Evolutionary conservation across 2,888 invertebrate genomes (phyloP).

Genomic region (Salticus scenicus): DNA sequence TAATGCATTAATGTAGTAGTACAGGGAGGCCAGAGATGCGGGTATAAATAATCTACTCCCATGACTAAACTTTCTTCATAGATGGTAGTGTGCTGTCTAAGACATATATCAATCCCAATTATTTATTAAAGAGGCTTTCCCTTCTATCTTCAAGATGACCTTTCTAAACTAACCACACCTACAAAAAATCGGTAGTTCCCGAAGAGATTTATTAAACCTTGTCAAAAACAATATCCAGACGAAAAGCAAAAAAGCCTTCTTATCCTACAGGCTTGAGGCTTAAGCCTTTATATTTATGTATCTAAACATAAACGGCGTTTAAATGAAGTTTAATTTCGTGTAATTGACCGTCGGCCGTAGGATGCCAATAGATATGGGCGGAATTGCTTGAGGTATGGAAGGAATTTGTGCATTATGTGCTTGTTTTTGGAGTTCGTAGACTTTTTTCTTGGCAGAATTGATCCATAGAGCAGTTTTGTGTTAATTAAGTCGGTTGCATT

Average conservation of each 20-base stretch:
- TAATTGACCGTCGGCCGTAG: background rate
- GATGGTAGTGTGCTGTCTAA: background rate
- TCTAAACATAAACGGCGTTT: background rate
- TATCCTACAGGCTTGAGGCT: background rate
- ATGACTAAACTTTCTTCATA: no score
- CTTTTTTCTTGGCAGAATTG: no score
- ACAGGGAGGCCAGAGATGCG: no score
- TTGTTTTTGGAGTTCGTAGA: no score
- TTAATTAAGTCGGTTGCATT: no score
- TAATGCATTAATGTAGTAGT: no score
- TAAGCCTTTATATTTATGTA: background rate
- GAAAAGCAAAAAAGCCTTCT: background rate
- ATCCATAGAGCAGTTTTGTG: no score
- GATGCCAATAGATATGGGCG: background rate
- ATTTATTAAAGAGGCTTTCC: background rate
- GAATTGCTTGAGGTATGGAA: background rate
- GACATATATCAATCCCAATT: background rate
- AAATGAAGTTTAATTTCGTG: background rate
- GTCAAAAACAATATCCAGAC: background rate
- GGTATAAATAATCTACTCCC: no score
- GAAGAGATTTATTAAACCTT: background rate
- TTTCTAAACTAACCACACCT: background rate
- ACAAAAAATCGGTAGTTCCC: background rate
- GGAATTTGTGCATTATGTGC: no score
- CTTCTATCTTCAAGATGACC: background rate